Conservation (phyloP, 1,140 invertebrate species). For the Drosophila melanica region DNA sequence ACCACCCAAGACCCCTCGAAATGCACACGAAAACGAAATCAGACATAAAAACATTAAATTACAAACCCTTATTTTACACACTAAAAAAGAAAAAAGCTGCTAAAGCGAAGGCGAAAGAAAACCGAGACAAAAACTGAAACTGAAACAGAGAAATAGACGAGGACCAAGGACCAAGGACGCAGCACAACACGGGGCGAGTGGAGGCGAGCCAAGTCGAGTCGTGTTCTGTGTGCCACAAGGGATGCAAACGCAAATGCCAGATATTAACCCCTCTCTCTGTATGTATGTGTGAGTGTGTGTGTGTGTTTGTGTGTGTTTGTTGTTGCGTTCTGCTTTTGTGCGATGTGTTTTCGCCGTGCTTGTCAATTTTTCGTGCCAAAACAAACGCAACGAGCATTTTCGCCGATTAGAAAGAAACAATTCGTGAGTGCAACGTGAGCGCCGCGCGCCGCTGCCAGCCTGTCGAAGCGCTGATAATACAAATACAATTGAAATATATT, state of each 20-base stretch:
- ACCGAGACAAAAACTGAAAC: slow-evolving; percentile 66
- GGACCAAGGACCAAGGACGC: slow-evolving; percentile 59
- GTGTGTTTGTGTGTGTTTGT: slow-evolving; percentile 36
- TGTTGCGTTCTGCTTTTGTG: slow-evolving; percentile 55
- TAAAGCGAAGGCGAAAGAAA: slow-evolving; percentile 47
- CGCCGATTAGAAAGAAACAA: slow-evolving; percentile 83
- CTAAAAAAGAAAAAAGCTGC: slow-evolving; percentile 49
- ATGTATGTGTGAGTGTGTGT: slow-evolving; percentile 13
- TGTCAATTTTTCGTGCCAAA: slow-evolving; percentile 81
- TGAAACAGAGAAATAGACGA: slow-evolving; percentile 65
- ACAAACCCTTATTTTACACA: slow-evolving; percentile 82
- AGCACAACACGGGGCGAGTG: slow-evolving; percentile 55
- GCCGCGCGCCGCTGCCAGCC: slow-evolving; percentile 47
- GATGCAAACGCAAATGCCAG: slow-evolving; percentile 76
- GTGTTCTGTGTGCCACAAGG: slow-evolving; percentile 56
- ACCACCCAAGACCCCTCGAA: slow-evolving; percentile 33
- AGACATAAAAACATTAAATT: slow-evolving; percentile 84
- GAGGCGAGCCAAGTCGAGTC: slow-evolving; percentile 34
- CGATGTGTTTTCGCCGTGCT: slow-evolving; percentile 67
- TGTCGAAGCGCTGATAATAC: slow-evolving; percentile 31
- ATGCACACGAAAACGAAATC: slow-evolving; percentile 80
- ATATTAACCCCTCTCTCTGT: slow-evolving; percentile 71
- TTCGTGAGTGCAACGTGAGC: slow-evolving; percentile 80
- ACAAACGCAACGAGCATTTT: slow-evolving; percentile 82
- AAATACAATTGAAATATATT: slow-evolving; percentile 14